Evolutionary conservation across 2,797 vertebrate genomes (phyloP).

Genomic region (Micromesistius poutassou): DNA sequence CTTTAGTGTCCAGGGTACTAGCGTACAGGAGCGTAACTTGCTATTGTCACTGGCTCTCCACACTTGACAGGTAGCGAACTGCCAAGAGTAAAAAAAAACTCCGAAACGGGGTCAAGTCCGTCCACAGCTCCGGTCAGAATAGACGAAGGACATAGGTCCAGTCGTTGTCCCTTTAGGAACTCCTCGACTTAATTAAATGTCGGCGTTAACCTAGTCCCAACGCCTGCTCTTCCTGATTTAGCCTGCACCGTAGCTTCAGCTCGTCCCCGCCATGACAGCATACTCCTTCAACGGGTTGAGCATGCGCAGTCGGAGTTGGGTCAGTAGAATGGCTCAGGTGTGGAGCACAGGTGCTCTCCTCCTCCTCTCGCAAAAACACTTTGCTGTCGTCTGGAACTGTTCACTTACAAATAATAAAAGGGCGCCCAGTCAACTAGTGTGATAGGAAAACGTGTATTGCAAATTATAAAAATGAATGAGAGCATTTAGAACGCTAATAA

Average conservation of each 20-base stretch:
- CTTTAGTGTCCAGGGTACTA: slow-evolving; percentile 37
- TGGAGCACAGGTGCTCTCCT: slow-evolving; percentile 63
- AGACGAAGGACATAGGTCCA: slow-evolving; percentile 27
- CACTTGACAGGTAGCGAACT: slow-evolving; percentile 67
- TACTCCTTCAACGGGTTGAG: slow-evolving; percentile 62
- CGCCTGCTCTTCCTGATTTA: slow-evolving; percentile 77
- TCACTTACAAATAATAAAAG: background rate
- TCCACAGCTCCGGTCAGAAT: slow-evolving; percentile 25
- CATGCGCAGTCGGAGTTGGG: slow-evolving; percentile 69
- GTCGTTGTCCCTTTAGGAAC: slow-evolving; percentile 34
- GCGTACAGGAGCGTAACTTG: slow-evolving; percentile 61
- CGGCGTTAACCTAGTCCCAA: slow-evolving; percentile 61
- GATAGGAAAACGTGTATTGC: background rate
- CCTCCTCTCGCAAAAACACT: background rate
- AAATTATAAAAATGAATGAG: background rate
- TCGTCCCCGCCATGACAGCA: slow-evolving; percentile 91
- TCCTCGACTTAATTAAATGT: slow-evolving; percentile 50
- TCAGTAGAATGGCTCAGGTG: slow-evolving; percentile 65
- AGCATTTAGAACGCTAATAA: slow-evolving; percentile 16
- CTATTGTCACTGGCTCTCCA: slow-evolving; percentile 56
- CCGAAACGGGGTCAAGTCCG: slow-evolving; percentile 38
- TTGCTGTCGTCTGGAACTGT: background rate
- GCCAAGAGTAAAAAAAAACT: slow-evolving; percentile 53
- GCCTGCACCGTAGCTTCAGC: slow-evolving; percentile 62
- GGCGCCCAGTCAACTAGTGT: background rate